phyloP scores from a whole-genome alignment of 2,888 invertebrate species.

The Macropis europaea region DNA sequence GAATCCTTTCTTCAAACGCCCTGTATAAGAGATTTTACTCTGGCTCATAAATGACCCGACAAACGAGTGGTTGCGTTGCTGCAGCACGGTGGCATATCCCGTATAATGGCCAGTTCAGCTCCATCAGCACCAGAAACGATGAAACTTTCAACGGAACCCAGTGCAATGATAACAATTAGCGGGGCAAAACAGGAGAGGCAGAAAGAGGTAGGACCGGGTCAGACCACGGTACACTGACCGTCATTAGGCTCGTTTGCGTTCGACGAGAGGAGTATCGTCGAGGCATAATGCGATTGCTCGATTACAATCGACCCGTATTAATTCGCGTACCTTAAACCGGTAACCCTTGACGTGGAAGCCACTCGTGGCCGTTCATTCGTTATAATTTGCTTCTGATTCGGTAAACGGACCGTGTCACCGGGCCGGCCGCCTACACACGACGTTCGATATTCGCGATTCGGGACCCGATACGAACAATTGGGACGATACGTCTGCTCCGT shows the following conservation, averaged over 20 bases:
- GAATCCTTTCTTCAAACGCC: too few relatives aligned
- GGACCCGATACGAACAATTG: conserved; percentile 14
- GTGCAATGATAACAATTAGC: too few relatives aligned
- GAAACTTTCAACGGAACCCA: too few relatives aligned
- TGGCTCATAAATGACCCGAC: too few relatives aligned
- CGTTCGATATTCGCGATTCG: conserved; percentile 38
- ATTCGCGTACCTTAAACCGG: conserved; percentile 36
- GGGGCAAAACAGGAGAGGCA: neutral
- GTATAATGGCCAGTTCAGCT: too few relatives aligned
- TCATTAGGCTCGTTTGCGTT: conserved; percentile 36
- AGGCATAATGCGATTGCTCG: conserved; percentile 39
- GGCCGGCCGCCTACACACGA: neutral
- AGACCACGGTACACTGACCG: conserved; percentile 34
- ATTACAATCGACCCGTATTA: conserved; percentile 39
- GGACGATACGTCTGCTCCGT: conserved; percentile 3
- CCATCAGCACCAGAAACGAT: too few relatives aligned
- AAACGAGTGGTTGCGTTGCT: too few relatives aligned
- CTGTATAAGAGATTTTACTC: too few relatives aligned
- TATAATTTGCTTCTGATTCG: conserved; percentile 57
- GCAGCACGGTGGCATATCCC: too few relatives aligned
- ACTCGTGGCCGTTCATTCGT: conserved; percentile 51
- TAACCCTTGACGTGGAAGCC: conserved; percentile 27
- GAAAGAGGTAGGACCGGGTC: neutral
- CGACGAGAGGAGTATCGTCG: conserved; percentile 15
- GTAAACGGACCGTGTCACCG: conserved; percentile 41